A percentile compares a stretch with the other conserved stretches of the same genome.
These are phyloP conservation scores for Enteromius trimaculatus DNA, from an alignment of 2,797 vertebrate species.

Conservation along the genomic window DNA sequence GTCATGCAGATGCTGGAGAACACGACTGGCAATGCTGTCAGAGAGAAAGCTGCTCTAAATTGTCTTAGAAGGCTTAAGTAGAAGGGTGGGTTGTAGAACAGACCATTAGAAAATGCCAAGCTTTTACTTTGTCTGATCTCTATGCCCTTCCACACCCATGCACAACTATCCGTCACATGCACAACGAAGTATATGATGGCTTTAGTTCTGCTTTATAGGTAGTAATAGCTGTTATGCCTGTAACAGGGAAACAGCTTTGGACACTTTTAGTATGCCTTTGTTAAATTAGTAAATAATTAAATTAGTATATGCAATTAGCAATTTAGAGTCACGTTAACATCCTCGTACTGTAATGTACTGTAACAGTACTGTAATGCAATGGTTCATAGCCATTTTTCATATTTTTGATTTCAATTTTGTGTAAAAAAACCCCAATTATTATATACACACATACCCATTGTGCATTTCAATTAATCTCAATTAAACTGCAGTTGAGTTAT, in stretches of 20 bases:
- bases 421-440: too few relatives aligned
- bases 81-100: constrained; percentile 42
- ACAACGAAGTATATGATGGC: neutral
- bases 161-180: neutral
- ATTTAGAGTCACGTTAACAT: neutral
- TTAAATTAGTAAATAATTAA: too few relatives aligned
- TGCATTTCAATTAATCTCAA: too few relatives aligned
- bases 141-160: constrained; percentile 42
- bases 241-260: neutral
- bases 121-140: constrained; percentile 57
- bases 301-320: neutral
- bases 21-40: constrained; percentile 50
- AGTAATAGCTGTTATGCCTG: neutral
- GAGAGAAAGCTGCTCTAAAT: neutral
- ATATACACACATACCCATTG: too few relatives aligned
- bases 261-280: neutral
- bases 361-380: neutral
- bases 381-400: neutral
- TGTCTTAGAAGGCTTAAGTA: neutral
- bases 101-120: constrained; percentile 53
- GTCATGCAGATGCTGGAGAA: constrained; percentile 63
- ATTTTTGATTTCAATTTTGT: neutral
- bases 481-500: too few relatives aligned
- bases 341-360: too few relatives aligned
- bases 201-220: neutral